Percentiles rank a stretch among this genome's conserved stretches.
Evolutionary conservation across 92 coral and sea anemone species (phyloP).

Genomic region (Zoanthus sansibaricus): DNA sequence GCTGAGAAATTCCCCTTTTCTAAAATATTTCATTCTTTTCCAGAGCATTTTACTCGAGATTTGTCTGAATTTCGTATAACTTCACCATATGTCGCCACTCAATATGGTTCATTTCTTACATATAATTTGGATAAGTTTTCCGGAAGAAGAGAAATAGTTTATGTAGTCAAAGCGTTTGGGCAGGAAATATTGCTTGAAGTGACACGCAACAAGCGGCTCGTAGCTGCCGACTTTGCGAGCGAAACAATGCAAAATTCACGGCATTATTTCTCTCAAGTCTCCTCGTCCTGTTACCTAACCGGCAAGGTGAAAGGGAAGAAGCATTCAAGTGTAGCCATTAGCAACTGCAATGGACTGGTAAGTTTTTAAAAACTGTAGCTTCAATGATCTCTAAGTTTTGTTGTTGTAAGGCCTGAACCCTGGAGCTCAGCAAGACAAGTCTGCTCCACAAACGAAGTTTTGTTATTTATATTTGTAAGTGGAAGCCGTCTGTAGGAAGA

Average conservation of each 20-base stretch:
- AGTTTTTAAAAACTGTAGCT: constrained; percentile 36
- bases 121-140: constrained; percentile 17
- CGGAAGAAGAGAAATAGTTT: constrained; percentile 46
- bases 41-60: constrained; percentile 52
- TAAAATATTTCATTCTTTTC: background rate
- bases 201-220: constrained; percentile 65
- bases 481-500: too few relatives aligned
- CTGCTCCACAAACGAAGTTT: too few relatives aligned
- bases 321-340: constrained; percentile 76
- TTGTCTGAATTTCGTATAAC: constrained; percentile 60
- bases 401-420: background rate
- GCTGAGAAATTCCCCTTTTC: background rate
- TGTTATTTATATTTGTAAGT: too few relatives aligned
- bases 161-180: constrained; percentile 67
- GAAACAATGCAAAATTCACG: constrained; percentile 51
- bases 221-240: constrained; percentile 67
- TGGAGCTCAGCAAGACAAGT: background rate
- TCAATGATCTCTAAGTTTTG: background rate
- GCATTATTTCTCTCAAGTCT: constrained; percentile 8
- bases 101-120: constrained; percentile 36
- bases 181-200: constrained; percentile 73
- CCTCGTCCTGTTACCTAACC: constrained; percentile 66
- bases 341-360: constrained; percentile 86
- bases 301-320: constrained; percentile 67
- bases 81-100: constrained; percentile 38